phyloP scores from a whole-genome alignment of 2,888 invertebrate species.

The Dermolepida albohirtum region DNA sequence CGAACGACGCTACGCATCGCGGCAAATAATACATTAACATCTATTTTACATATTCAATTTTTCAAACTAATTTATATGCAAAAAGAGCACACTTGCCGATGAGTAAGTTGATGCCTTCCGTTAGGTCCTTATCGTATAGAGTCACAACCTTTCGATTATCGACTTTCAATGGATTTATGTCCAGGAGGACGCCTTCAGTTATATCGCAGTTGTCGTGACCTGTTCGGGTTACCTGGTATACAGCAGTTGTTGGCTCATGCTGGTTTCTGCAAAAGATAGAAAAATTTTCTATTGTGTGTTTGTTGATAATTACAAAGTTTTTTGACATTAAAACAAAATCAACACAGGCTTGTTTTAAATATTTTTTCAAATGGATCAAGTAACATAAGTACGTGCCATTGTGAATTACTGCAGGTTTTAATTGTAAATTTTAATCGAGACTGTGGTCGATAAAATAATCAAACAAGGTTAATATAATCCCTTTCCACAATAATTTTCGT shows the following conservation, averaged over 20 bases:
- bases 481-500: no score
- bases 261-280: slow-evolving; percentile 64
- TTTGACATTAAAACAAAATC: no score
- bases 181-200: slow-evolving; percentile 76
- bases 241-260: slow-evolving; percentile 71
- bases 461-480: no score
- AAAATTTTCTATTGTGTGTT: no score
- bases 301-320: no score
- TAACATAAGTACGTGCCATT: no score
- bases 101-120: slow-evolving; percentile 78
- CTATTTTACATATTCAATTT: slow-evolving; percentile 44
- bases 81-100: slow-evolving; percentile 70
- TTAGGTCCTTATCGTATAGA: slow-evolving; percentile 79
- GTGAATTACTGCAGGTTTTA: no score
- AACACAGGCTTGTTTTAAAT: no score
- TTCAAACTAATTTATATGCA: slow-evolving; percentile 29
- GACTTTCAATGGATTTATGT: slow-evolving; percentile 77
- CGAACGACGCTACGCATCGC: no score
- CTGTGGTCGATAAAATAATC: no score
- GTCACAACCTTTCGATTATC: slow-evolving; percentile 76
- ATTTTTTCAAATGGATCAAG: no score
- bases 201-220: slow-evolving; percentile 80
- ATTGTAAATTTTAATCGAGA: no score
- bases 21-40: slow-evolving; percentile 44
- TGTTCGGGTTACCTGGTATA: slow-evolving; percentile 78